Base-by-base conservation (phyloP, 2,797 vertebrate genomes). In the Crax fasciolata region DNA sequence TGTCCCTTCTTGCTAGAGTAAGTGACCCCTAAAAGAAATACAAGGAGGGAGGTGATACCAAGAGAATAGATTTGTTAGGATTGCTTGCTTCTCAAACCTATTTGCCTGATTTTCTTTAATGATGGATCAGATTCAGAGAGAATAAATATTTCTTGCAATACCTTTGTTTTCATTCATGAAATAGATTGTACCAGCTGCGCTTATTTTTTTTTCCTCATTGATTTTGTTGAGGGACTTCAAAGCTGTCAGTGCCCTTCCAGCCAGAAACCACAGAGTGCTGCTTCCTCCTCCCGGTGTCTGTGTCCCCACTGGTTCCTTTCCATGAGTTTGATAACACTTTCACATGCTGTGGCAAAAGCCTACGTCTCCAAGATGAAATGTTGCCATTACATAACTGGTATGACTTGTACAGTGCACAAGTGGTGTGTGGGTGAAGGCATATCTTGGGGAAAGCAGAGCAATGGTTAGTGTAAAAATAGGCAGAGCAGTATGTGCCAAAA, bases 381-480 rank as follows among this genome's bases (percentile, higher is more conserved):
- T 24, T 91, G 6, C 71, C 79, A 59, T 96, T 96, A 13, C 79
- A 72, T 94, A 91, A 96, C 75, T 70, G 74, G 61, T 89, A 89
- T 54, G 89, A 84, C 85, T 96, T 68, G 70, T 51, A 41, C 70
- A 8, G 52, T 57, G 91, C 89, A 86, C 92, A 88, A 87, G 93
- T 94, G 88, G 81, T 89, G 70, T 81, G 96, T 92, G 88, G 96
- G 96, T 94, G 95, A 88, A 90, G 57, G 90, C 90, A 87, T 72
- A 94, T 91, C 82, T 89, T 9, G 74, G 90, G 90, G 79, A 89
- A 81, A 85, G 88, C 1, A 2, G n/a, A 94, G 43, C 24, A 7
- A 92, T 68, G 88, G 87, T 78, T 83, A 89, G 63, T 6, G 87
- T 91, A 95, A 97, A 97, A 96, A 92, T 92, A 97, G 88, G 76